Evolutionary conservation across 2,113 vertebrate genomes (phyloP).

Genomic region (Protobothrops mucrosquamatus): DNA sequence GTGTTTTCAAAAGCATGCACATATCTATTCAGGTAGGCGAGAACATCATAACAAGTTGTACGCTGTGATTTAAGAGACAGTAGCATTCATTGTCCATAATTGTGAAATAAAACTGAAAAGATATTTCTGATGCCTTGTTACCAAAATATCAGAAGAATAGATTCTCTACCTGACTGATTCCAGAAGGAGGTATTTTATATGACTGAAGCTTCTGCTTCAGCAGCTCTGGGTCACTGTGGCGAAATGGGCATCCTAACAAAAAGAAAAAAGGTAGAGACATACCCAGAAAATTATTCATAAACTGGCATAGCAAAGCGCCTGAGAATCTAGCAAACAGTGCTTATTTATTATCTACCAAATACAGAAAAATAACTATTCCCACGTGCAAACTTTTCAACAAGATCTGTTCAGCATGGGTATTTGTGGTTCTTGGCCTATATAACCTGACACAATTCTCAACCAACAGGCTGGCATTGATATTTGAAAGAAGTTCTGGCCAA

Average conservation of each 20-base stretch:
- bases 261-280: neutral
- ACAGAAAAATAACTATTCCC: slow-evolving; percentile 64
- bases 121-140: slow-evolving; percentile 1
- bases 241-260: slow-evolving; percentile 88
- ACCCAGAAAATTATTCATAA: slow-evolving; percentile 52
- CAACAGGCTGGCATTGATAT: neutral
- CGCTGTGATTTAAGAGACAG: slow-evolving; percentile 6
- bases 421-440: neutral
- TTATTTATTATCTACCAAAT: slow-evolving; percentile 63
- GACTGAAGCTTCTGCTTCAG: slow-evolving; percentile 93
- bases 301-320: slow-evolving; percentile 45
- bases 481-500: neutral
- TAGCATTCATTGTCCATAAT: neutral
- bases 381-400: slow-evolving; percentile 40
- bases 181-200: slow-evolving; percentile 81
- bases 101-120: slow-evolving; percentile 31
- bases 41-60: slow-evolving; percentile 25
- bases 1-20: neutral
- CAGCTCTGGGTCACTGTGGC: slow-evolving; percentile 90
- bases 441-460: neutral
- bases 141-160: slow-evolving; percentile 13
- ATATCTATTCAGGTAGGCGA: neutral
- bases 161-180: slow-evolving; percentile 83
- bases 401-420: neutral
- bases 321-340: slow-evolving; percentile 51